Percentiles rank a stretch among this genome's conserved stretches.
Evolutionary conservation across 2,888 invertebrate species (phyloP).

Genomic region (Polietes domitor): DNA sequence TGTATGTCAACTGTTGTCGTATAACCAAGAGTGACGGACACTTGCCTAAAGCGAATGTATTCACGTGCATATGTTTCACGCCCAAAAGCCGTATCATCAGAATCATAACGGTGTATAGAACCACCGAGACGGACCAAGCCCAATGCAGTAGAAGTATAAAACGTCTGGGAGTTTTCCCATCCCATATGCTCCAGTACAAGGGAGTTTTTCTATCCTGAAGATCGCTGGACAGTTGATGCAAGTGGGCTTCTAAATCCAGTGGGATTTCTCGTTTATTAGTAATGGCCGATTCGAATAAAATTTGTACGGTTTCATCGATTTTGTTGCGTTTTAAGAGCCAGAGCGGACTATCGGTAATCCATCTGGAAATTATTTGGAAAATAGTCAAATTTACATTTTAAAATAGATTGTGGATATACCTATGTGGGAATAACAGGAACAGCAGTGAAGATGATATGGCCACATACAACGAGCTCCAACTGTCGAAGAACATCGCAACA

Average conservation of each 20-base stretch:
- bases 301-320: conserved; percentile 76
- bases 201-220: conserved; percentile 62
- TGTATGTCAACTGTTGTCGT: too few species aligned
- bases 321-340: conserved; percentile 79
- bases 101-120: conserved; percentile 79
- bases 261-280: conserved; percentile 79
- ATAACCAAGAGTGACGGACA: too few species aligned
- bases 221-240: conserved; percentile 73
- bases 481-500: conserved; percentile 79
- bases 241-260: conserved; percentile 75
- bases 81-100: conserved; percentile 80
- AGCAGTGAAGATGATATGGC: conserved; percentile 80
- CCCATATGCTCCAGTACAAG: conserved; percentile 78
- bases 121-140: conserved; percentile 78
- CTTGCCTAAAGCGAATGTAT: conserved; percentile 79
- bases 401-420: conserved; percentile 50
- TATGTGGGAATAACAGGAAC: conserved; percentile 78
- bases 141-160: conserved; percentile 75
- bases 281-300: conserved; percentile 78
- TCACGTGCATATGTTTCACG: conserved; percentile 78
- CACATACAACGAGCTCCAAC: conserved; percentile 80
- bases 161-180: conserved; percentile 75
- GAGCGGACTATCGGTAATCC: conserved; percentile 80
- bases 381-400: background rate
- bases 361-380: conserved; percentile 70